Base-by-base conservation (phyloP, 2,113 vertebrate genomes). In the Conger conger region DNA sequence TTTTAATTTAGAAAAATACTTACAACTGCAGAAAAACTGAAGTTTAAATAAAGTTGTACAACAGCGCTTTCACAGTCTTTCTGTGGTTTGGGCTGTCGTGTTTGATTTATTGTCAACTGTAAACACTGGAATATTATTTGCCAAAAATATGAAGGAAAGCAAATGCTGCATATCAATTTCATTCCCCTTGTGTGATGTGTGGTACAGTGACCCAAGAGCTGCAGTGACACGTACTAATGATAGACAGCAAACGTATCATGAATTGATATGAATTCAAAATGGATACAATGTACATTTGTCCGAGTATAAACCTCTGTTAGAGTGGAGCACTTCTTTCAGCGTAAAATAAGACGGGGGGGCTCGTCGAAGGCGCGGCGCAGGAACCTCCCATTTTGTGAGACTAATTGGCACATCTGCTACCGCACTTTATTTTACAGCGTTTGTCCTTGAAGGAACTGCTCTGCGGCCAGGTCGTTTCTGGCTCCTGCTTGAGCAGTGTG, bases 311-410 rank as follows among this genome's bases (percentile, higher is more conserved):
- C 8, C 0, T 50, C 45, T 63, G 5, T 63, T 63, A 63, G 57
- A 27, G 57, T 27, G 57, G 57, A 63, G 3, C 57, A 63, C 11
- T 63, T 63, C 11, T 27, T 79, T 42, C 36, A 42, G 30, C 40
- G 38, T 17, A 76, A 82, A 78, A n/a, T 36, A 57, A 73, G 45
- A 53, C 3, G 42, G 63, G 9, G 4, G 20, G 35, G 23, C 42
- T 78, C 76, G 38, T 35, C 53, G 37, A 81, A 33, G 60, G 35
- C 37, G 9, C 27, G 57, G 23, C 36, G 20, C 33, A 85, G 50
- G 78, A 82, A 82, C 18, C 80, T 36, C 40, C 80, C 68, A 86
- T 82, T 86, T 86, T 30, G 42, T 68, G 68, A 37, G 27, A 20
- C 76, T 50, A 33, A 82, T 42, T 83, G 50, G 23, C 5, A 54